Evolutionary conservation across 2,113 vertebrate species (phyloP), one percentile per base, ranked within the genome.

Genomic region (Mellivora capensis): DNA sequence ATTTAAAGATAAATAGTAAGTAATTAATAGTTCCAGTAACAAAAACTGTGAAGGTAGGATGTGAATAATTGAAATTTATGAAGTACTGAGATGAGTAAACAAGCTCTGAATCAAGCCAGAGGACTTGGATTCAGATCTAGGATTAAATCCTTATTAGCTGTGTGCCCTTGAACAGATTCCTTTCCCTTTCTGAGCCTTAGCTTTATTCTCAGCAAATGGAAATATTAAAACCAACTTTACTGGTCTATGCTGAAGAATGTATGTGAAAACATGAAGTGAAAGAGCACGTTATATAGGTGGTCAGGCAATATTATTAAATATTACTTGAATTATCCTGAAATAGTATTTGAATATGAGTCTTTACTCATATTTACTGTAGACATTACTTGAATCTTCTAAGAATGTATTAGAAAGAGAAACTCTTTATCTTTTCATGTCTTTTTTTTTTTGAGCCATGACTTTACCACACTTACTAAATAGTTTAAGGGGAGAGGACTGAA

Each of bases 201-300:
- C 54, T 87, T 89, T 74, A 34, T 84, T 92, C 29, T 87, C 76
- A 81, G 52, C 31, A 90, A 94, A 85, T 47, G n/a, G 39, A 97
- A 87, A 67, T 80, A 80, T 29, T 69, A 90, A 90, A 83, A 84
- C 12, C 84, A 69, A 47, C n/a, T 59, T 77, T 47, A 44, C 39
- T 76, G 42, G 31, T 25, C 15, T 80, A 12, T 96, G 44, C 25
- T 61, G 57, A 67, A 87, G 59, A 49, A 6, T 91, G 34, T 52
- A 67, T 64, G 31, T 88, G 77, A 91, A 82, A 88, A 61, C 31
- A 54, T 25, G 25, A 84, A 76, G n/a, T 37, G n/a, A 54, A 79
- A 47, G n/a, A 34, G 12, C 49, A 15, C 14, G 8, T 59, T 69
- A 34, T 69, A 29, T 15, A 95, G 72, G 39, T 62, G 29, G 14